Evolutionary conservation across 1,140 invertebrate genomes (phyloP).

Genomic region (Melanaphis sacchari): DNA sequence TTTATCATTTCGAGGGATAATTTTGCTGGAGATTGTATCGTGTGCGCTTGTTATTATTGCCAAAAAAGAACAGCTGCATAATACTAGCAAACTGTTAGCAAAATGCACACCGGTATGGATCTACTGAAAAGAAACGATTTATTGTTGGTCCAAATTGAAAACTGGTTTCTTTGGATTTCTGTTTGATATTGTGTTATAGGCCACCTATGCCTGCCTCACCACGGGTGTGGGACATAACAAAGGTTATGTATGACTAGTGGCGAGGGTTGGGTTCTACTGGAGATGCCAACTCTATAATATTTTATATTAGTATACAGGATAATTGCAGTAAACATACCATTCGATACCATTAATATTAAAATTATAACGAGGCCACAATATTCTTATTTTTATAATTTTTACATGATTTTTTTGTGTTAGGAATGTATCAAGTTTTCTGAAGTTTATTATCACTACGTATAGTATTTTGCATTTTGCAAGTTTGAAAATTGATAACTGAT

Average conservation of each 20-base stretch:
- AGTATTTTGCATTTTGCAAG: neutral
- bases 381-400: neutral
- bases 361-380: neutral
- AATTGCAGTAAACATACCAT: neutral
- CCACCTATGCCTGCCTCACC: conserved; percentile 28
- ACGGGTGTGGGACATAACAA: conserved; percentile 18
- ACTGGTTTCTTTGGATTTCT: conserved; percentile 32
- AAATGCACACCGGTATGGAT: conserved; percentile 18
- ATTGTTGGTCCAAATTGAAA: conserved; percentile 34
- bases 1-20: neutral
- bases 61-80: conserved; percentile 30
- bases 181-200: conserved; percentile 36
- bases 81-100: neutral
- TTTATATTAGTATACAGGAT: neutral
- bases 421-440: neutral
- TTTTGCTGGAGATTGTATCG: conserved; percentile 14
- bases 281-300: conserved; percentile 7
- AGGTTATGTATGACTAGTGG: neutral
- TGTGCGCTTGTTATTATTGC: conserved; percentile 45
- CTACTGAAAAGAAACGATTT: conserved; percentile 46
- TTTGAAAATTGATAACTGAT: neutral
- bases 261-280: conserved; percentile 12
- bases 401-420: neutral
- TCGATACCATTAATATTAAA: neutral
- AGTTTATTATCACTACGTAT: neutral